Conservation (phyloP, 2,113 vertebrate genomes). For the Alexandromys fortis region DNA sequence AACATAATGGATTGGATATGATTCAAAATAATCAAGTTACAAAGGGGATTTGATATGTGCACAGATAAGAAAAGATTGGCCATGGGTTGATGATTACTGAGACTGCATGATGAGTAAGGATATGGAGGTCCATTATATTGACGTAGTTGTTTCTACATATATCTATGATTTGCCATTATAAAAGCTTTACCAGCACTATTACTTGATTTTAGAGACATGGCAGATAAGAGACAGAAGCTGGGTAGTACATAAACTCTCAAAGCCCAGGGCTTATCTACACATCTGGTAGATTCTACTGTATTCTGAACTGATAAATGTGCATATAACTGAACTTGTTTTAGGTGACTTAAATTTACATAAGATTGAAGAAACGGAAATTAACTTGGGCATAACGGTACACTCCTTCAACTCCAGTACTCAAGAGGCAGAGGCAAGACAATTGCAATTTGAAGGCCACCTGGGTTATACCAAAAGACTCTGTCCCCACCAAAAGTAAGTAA, state of each 20-base stretch:
- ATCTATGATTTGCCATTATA: neutral
- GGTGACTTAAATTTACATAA: conserved; percentile 51
- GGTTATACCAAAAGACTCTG: neutral
- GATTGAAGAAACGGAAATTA: conserved; percentile 18
- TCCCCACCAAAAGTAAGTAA: neutral
- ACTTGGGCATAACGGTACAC: neutral
- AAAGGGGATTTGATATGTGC: neutral
- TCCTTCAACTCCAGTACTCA: neutral
- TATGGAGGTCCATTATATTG: neutral
- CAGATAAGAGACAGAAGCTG: neutral
- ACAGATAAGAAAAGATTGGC: neutral
- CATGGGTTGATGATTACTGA: neutral
- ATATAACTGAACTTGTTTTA: conserved; percentile 18
- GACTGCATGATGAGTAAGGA: neutral
- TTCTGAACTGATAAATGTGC: conserved; percentile 26
- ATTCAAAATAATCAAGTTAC: conserved; percentile 40
- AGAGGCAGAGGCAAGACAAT: neutral
- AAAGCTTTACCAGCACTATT: neutral
- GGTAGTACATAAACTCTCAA: neutral
- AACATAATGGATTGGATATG: neutral
- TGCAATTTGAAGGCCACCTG: neutral
- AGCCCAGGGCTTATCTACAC: neutral
- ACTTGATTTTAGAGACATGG: conserved; percentile 19
- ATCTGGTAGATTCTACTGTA: conserved; percentile 36
- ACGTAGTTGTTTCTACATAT: neutral